Base-by-base conservation (phyloP, 2,888 invertebrate species). In the Brassicogethes aeneus region DNA sequence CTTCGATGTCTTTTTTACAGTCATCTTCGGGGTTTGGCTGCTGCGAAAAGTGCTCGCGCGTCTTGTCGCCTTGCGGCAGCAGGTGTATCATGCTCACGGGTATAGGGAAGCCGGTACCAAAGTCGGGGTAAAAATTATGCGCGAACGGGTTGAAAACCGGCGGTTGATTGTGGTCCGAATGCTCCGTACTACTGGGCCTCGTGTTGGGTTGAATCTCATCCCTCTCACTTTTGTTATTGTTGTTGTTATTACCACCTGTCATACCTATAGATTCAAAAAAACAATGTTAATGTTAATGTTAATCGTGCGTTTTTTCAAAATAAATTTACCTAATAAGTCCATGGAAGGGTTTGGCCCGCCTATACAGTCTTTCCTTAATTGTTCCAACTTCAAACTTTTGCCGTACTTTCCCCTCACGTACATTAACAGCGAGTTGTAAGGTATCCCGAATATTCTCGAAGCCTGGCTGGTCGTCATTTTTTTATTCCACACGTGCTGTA, bases 391-490 rank as follows among this genome's bases (percentile, higher is more conserved):
- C 43, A 91, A 72, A 61, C 89, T 89, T 68, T 91, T 91, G n/a
- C 91, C 91, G 66, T 91, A 91, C 65, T 91, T 91, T 39, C 91
- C 91, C 35, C 91, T 77, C 16, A 91, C 91, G 70, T 91, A 91
- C 91, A 91, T 91, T 41, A 91, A 71, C 36, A 91, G 73, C 34
- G 89, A 89, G 70, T 91, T 91, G 76, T 91, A 91, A n/a, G 91
- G 91, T 51, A 91, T 91, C 33, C 91, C 90, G 69, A 89, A 91
- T 64, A 90, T 85, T 47, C 91, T 71, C 15, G 89, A 90, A 7
- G 91, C 91, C 68, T 91, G 89, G 60, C 89, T 89, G 34, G 91
- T 91, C 47, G 91, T 91, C 89, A 91, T 91, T 65, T 89, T 90
- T 63, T 91, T 90, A 69, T 90, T 90, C 91, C 91, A 91, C n/a